Conservation (phyloP, 2,113 vertebrate genomes). For the Myrmecophaga tridactyla region DNA sequence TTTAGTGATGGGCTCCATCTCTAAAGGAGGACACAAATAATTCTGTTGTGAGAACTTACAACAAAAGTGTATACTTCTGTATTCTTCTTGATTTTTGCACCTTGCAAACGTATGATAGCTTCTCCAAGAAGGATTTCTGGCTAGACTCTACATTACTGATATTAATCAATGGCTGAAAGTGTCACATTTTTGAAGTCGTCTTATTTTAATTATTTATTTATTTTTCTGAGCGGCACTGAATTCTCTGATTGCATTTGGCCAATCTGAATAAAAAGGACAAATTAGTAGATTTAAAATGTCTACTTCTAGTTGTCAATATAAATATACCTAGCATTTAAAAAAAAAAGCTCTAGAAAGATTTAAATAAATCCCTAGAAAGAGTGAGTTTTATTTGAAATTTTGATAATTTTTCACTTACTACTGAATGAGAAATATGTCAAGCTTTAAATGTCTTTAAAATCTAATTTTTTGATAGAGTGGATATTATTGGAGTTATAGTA, state of each 20-base stretch:
- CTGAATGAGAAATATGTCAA: not conserved
- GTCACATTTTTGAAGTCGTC: not conserved
- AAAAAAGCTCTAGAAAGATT: not conserved
- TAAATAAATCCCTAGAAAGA: not conserved
- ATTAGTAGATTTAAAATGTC: not conserved
- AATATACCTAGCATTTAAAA: not conserved
- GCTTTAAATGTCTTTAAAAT: constrained; percentile 41
- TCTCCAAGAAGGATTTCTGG: not conserved
- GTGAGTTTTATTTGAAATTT: not conserved
- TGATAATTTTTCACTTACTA: not conserved
- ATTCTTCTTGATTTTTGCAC: not conserved
- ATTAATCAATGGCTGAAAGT: not conserved
- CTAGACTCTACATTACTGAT: not conserved
- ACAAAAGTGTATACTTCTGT: not conserved
- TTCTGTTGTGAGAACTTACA: not conserved
- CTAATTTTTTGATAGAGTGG: not conserved
- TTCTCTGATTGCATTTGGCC: not conserved
- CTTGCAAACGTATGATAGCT: not conserved
- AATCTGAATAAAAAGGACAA: not conserved
- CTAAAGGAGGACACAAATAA: not conserved
- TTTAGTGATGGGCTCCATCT: not conserved
- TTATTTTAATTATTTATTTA: not conserved
- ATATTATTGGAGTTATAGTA: not conserved
- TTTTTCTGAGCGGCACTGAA: not conserved
- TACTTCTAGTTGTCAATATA: not conserved